These are phyloP conservation scores for Isotomurus palustris DNA, from an alignment of 2,888 invertebrate genomes.

Conservation along the genomic window DNA sequence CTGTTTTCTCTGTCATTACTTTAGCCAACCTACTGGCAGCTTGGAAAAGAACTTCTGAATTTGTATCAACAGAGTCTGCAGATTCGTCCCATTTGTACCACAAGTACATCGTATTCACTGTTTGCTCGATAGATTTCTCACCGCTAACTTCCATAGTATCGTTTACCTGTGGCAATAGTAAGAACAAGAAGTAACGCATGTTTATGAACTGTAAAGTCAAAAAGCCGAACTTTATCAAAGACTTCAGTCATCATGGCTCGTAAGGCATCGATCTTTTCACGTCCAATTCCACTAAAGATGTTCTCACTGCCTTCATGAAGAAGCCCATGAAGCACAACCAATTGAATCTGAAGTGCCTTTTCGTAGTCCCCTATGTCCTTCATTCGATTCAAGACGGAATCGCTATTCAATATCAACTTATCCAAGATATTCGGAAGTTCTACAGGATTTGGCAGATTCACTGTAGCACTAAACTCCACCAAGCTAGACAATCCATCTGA, in stretches of 20 bases:
- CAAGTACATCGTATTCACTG: conserved; percentile 5
- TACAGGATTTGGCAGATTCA: background rate
- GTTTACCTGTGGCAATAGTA: no score
- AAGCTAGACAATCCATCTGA: conserved; percentile 4
- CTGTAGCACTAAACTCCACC: background rate
- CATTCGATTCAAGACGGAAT: conserved; percentile 5
- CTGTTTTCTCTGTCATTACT: background rate
- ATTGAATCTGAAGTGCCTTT: conserved; percentile 18
- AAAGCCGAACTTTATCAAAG: background rate
- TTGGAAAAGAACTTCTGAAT: background rate
- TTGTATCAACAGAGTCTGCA: background rate
- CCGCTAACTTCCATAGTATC: no score
- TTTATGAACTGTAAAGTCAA: conserved; percentile 9
- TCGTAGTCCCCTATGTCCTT: conserved; percentile 17
- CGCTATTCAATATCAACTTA: background rate
- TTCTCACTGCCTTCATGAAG: background rate
- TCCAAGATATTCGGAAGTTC: background rate
- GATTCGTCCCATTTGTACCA: conserved; percentile 7
- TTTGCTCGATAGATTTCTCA: conserved; percentile 12
- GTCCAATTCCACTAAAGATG: background rate
- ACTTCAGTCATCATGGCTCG: background rate
- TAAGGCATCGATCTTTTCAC: background rate
- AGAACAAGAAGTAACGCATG: no score
- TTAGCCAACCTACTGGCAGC: conserved; percentile 6
- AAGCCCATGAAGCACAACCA: conserved; percentile 12